Evolutionary conservation across 2,888 invertebrate genomes (phyloP).

Genomic region (Agrochola circellaris): DNA sequence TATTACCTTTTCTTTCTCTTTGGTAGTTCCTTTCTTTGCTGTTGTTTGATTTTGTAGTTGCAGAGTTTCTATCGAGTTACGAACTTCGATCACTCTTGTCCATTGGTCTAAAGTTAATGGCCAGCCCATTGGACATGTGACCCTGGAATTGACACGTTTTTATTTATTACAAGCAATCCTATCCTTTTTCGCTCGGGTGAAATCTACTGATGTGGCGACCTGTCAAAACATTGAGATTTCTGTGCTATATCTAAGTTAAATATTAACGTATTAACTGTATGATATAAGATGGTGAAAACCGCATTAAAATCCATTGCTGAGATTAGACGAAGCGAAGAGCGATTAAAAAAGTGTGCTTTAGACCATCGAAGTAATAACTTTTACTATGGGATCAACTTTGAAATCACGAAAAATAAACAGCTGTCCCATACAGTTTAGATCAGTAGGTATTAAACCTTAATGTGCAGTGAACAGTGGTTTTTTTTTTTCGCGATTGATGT

Average conservation of each 20-base stretch:
- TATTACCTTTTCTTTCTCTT: constrained; percentile 72
- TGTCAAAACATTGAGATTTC: not conserved
- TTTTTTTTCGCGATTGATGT: no score
- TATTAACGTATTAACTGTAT: not conserved
- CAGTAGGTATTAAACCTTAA: no score
- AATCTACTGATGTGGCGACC: not conserved
- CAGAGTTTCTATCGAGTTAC: constrained; percentile 72
- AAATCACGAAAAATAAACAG: no score
- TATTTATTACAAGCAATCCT: not conserved
- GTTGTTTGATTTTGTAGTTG: constrained; percentile 55
- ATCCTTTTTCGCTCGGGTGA: no score
- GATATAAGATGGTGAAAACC: no score
- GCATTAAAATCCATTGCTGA: not conserved
- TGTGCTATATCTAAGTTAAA: not conserved
- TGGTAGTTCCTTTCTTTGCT: constrained; percentile 73
- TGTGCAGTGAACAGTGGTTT: no score
- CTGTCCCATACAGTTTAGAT: no score
- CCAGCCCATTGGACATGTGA: constrained; percentile 82
- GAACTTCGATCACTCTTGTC: constrained; percentile 81
- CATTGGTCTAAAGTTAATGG: constrained; percentile 82
- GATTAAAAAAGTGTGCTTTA: no score
- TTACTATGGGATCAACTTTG: no score
- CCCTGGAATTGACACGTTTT: constrained; percentile 68
- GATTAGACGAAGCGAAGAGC: not conserved
- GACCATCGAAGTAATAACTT: no score